Evolutionary conservation across 2,888 invertebrate species (phyloP).

Genomic region (Colletes collaris): DNA sequence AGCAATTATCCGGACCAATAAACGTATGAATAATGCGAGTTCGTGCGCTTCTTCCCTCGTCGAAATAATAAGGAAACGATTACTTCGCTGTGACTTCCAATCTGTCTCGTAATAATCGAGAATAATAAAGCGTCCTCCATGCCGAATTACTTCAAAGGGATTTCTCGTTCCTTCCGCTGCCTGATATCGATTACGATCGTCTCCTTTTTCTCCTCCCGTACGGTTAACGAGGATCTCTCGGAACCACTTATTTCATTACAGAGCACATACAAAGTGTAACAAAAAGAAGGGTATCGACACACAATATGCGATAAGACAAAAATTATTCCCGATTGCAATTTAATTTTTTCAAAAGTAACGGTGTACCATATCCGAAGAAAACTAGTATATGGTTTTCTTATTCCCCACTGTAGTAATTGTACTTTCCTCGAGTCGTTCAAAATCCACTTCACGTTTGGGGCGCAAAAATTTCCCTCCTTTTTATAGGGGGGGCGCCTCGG

Average conservation of each 20-base stretch:
- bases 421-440: too few relatives aligned
- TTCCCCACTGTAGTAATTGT: too few relatives aligned
- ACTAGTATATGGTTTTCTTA: too few relatives aligned
- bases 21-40: neutral
- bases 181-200: constrained; percentile 53
- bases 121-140: constrained; percentile 27
- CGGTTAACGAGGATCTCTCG: constrained; percentile 53
- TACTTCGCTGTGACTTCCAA: constrained; percentile 10
- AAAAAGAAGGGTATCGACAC: neutral
- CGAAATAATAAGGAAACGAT: constrained; percentile 30
- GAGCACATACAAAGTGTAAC: neutral
- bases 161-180: constrained; percentile 37
- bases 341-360: too few relatives aligned
- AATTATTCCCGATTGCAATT: too few relatives aligned
- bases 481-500: too few relatives aligned
- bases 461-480: too few relatives aligned
- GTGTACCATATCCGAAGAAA: too few relatives aligned
- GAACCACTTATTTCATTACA: constrained; percentile 63
- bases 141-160: constrained; percentile 50
- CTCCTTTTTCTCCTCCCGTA: constrained; percentile 22
- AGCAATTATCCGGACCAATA: too few relatives aligned
- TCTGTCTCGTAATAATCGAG: constrained; percentile 23
- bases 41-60: neutral
- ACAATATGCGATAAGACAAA: too few relatives aligned
- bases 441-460: too few relatives aligned